These are phyloP conservation scores for Nyctibius grandis DNA, from an alignment of 2,797 vertebrate genomes.

Conservation along the genomic window DNA sequence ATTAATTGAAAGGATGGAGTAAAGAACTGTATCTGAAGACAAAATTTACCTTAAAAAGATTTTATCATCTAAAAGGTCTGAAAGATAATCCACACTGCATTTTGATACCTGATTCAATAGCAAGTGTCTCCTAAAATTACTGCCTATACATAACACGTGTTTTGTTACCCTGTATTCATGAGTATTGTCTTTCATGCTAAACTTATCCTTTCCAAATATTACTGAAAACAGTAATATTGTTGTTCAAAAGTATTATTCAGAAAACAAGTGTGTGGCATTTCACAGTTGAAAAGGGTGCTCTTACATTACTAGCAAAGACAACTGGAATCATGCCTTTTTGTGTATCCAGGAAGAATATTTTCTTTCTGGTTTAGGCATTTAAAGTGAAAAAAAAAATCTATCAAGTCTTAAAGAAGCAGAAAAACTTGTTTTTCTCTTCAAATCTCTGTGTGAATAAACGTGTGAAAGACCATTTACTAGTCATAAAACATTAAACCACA, in stretches of 20 bases:
- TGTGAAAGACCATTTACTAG: neutral
- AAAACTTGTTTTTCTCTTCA: neutral
- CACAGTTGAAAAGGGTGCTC: neutral
- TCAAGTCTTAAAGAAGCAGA: neutral
- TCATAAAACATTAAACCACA: neutral
- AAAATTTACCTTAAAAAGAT: neutral
- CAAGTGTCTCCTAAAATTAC: neutral
- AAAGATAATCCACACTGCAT: neutral
- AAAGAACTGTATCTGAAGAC: neutral
- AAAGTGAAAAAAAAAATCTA: neutral
- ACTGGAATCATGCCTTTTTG: neutral
- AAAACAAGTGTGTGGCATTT: neutral
- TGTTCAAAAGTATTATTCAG: neutral
- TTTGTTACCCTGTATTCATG: neutral
- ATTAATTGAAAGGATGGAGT: neutral
- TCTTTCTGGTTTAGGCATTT: neutral
- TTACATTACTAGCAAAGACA: neutral
- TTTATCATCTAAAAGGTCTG: neutral
- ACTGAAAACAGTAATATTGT: neutral
- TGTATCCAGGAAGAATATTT: neutral
- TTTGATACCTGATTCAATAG: neutral
- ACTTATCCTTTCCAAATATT: neutral
- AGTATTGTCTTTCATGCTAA: neutral
- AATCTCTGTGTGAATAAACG: neutral
- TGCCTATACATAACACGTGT: rapidly evolving